Evolutionary conservation across 2,113 vertebrate species (phyloP), one percentile per base, ranked within the genome.

Genomic region (Poecile atricapillus): DNA sequence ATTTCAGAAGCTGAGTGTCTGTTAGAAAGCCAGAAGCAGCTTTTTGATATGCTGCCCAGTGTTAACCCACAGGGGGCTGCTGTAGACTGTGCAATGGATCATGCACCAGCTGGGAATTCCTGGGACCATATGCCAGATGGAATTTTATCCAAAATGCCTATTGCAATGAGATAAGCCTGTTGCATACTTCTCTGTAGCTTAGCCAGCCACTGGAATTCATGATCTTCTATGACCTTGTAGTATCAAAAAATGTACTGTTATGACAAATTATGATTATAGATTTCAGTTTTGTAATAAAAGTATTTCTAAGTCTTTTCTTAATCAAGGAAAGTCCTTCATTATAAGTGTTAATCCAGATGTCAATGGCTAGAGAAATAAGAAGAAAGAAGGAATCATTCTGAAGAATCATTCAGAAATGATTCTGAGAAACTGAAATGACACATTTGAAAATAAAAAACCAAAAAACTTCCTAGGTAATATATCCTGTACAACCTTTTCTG

Each of bases 31-130:
- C 64, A 90, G 35, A 47, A 94, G 21, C 43, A 80, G 50, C 28
- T 93, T 91, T 94, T 93, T 95, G 85, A 78, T 64, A 88, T 76
- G 7, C 23, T 92, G 93, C 90, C 91, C 75, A 83, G 47, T 78
- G 63, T 73, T 90, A 93, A 78, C 60, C 63, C 92, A 92, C 75
- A 78, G 78, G 79, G 79, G 80, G 68, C 47, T 94, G 75, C 88
- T 95, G 52, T 52, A 90, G 79, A 90, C 64, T 92, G 64, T 94
- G 75, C 76, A 92, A 75, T 46, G 52, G 88, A 95, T 83, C 63
- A 56, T 90, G 77, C 19, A 80, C 63, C 59, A 90, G 47, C 47
- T 93, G 93, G 75, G 94, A 91, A 94, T 91, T 96, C 18, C 70
- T 60, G 47, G 27, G 35, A 90, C 88, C 68, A 86, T 92, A 95